Evolutionary conservation across 2,113 vertebrate genomes (phyloP), one percentile per base, ranked within the genome.

Genomic region (Motacilla tschutschensis): DNA sequence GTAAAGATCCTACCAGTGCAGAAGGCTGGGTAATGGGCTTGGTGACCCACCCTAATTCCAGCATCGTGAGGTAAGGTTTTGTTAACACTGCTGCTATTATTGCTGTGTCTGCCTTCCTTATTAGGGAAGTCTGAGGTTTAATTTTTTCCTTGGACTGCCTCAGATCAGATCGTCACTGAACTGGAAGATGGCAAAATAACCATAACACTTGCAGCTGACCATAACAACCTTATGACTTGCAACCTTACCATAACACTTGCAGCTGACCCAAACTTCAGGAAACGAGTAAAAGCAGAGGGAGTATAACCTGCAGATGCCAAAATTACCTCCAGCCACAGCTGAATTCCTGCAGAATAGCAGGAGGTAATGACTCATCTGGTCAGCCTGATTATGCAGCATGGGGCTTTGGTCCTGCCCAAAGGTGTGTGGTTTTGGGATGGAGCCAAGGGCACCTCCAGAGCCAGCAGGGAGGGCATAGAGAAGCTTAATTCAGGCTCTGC

Each of bases 31-130:
- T 95, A 46, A 93, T 95, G 59, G 94, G 88, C 63, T 95, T 96
- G 72, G 96, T 96, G 84, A 95, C 96, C 89, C 97, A 95, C 82
- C 71, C 91, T 38, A 95, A 96, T 73, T 67, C 91, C 66, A 84
- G 50, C 57, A 62, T 88, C 17, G 91, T 96, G 90, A 97, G 94
- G 96, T 97, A 96, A 95, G 81, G 60, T 33, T 94, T 78, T 80
- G 43, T 65, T 75, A 69, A 74, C 78, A 48, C 72, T 51, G 36
- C 33, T 1, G 1, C 74, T 93, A 13, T 88, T 91, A 84, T 79
- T 5, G 3, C 48, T 2, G 0, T 59, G 74, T 62, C 88, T 93
- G 85, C 73, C 33, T 81, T 51, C 78, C 90, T 91, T 86, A 73
- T 78, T 86, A 89, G 80, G 63, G 59, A 54, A 46, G 67, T 36